Conservation (phyloP, 2,113 vertebrate genomes). For the Jaculus jaculus region DNA sequence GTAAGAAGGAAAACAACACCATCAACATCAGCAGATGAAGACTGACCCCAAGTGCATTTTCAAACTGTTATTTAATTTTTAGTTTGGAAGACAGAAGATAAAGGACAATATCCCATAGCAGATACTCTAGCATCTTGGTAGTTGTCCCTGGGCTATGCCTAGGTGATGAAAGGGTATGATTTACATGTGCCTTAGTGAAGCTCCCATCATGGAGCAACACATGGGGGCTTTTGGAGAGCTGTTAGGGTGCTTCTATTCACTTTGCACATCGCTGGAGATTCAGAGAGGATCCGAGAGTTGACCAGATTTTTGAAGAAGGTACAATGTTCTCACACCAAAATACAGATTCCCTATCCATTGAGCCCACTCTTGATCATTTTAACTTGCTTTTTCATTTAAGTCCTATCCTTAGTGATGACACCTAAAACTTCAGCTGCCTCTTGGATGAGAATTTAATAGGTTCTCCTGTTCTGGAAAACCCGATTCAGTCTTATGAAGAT, state of each 20-base stretch:
- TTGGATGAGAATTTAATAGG: constrained; percentile 8
- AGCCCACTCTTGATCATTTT: background rate
- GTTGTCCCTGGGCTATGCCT: background rate
- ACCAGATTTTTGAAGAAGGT: background rate
- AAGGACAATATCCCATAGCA: background rate
- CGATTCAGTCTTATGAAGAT: constrained; percentile 19
- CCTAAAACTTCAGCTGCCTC: background rate
- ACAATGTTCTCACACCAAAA: background rate
- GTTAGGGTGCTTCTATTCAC: background rate
- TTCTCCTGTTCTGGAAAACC: background rate
- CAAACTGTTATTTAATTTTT: constrained; percentile 12
- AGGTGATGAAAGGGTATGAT: background rate
- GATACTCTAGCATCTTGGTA: background rate
- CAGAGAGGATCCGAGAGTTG: background rate
- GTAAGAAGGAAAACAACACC: constrained; percentile 15
- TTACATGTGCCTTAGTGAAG: constrained; percentile 17
- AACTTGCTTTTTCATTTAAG: constrained; percentile 46
- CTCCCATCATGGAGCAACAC: background rate
- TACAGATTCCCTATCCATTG: background rate
- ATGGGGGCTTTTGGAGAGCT: background rate
- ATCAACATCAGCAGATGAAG: background rate
- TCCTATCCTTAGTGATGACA: background rate
- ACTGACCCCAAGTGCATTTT: background rate
- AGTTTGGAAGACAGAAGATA: constrained; percentile 13
- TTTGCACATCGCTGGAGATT: background rate